These are phyloP conservation scores for Xylocampa areola DNA, from an alignment of 2,888 invertebrate species.

Conservation along the genomic window DNA sequence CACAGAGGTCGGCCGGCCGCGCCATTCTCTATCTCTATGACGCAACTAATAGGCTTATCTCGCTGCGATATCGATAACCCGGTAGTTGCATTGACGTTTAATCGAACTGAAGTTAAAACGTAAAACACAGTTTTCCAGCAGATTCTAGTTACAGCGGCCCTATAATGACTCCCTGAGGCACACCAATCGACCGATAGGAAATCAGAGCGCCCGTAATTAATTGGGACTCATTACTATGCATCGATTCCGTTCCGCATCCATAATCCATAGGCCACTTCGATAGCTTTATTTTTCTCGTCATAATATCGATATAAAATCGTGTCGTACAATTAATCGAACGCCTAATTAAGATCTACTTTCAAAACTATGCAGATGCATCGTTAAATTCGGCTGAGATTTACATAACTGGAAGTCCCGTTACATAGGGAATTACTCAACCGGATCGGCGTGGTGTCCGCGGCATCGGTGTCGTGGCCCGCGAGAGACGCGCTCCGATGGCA, in stretches of 20 bases:
- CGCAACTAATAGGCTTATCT: conserved; percentile 71
- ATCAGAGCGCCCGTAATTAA: conserved; percentile 68
- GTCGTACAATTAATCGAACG: conserved; percentile 70
- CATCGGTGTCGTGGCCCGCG: conserved; percentile 52
- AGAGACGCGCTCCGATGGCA: conserved; percentile 61
- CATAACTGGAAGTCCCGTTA: conserved; percentile 89
- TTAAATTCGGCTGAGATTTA: conserved; percentile 88
- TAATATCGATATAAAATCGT: conserved; percentile 59
- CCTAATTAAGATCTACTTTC: conserved; percentile 82
- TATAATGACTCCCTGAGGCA: conserved; percentile 69
- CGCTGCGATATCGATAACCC: conserved; percentile 68
- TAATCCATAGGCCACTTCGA: conserved; percentile 66
- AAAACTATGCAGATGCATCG: conserved; percentile 78
- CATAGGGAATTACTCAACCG: conserved; percentile 86
- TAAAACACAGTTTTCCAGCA: conserved; percentile 60
- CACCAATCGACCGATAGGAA: conserved; percentile 65
- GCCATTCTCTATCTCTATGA: conserved; percentile 57
- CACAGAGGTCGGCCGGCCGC: conserved; percentile 49
- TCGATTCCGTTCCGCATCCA: conserved; percentile 65
- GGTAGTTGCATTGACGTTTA: conserved; percentile 70
- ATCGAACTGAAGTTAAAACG: conserved; percentile 71
- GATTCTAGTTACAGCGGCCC: conserved; percentile 54
- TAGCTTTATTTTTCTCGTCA: conserved; percentile 59
- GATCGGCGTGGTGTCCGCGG: conserved; percentile 70
- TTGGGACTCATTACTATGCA: conserved; percentile 70